phyloP scores from a whole-genome alignment of 1,140 invertebrate species.

The Aethina tumida region DNA sequence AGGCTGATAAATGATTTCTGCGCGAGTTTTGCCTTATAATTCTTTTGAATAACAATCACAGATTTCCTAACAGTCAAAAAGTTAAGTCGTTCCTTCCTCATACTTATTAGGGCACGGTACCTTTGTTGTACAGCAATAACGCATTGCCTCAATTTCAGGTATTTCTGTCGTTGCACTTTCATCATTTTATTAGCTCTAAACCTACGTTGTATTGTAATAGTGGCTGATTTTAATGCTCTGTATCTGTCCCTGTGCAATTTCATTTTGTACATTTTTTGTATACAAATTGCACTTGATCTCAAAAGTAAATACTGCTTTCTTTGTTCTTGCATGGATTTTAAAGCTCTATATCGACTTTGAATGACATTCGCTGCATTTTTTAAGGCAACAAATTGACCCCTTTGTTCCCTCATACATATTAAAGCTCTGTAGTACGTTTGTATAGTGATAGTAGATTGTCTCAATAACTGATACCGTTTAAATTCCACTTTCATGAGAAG shows the following conservation, averaged over 20 bases:
- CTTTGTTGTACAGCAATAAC: slow-evolving; percentile 25
- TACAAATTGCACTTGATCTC: not conserved
- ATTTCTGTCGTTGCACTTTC: slow-evolving; percentile 15
- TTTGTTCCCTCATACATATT: no score
- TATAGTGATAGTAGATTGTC: slow-evolving; percentile 6
- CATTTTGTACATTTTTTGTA: slow-evolving; percentile 8
- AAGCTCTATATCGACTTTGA: slow-evolving; percentile 32
- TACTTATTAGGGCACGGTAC: slow-evolving; percentile 23
- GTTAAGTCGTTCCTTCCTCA: slow-evolving; percentile 27
- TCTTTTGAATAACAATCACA: slow-evolving; percentile 38
- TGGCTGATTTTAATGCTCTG: not conserved
- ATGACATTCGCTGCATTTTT: slow-evolving; percentile 31
- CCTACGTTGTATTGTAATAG: slow-evolving; percentile 17
- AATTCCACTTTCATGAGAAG: slow-evolving; percentile 23
- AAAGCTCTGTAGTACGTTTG: slow-evolving; percentile 34
- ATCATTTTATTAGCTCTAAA: slow-evolving; percentile 33
- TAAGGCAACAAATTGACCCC: no score
- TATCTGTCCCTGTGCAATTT: slow-evolving; percentile 12
- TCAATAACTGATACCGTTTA: not conserved
- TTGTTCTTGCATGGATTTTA: slow-evolving; percentile 3
- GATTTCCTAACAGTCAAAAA: slow-evolving; percentile 32
- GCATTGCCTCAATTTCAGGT: slow-evolving; percentile 19
- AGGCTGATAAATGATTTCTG: slow-evolving; percentile 26
- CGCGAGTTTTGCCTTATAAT: slow-evolving; percentile 33
- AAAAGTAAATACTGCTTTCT: slow-evolving; percentile 2